A percentile compares a stretch with the other conserved stretches of the same genome.
Evolutionary conservation across 2,888 invertebrate species (phyloP).

Genomic region (Drosophila conformis): DNA sequence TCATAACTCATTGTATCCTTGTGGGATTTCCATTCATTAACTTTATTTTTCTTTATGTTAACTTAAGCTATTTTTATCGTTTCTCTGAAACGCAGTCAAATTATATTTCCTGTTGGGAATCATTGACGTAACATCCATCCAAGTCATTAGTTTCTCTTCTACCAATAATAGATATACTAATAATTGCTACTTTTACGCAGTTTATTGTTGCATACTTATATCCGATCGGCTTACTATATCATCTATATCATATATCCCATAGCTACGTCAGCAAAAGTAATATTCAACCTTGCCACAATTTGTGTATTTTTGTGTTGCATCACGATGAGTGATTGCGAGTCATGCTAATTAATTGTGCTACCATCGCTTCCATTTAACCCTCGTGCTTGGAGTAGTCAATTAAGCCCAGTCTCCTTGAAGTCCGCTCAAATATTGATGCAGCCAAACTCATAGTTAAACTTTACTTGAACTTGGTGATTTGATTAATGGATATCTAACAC

Average conservation of each 20-base stretch:
- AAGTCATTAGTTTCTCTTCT: not conserved
- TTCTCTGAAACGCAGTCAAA: not conserved
- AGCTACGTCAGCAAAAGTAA: not conserved
- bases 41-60: not conserved
- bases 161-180: not conserved
- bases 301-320: not conserved
- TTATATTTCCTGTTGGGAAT: not conserved
- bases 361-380: not conserved
- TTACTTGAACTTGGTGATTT: conserved; percentile 82
- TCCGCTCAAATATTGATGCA: conserved; percentile 6
- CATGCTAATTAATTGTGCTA: not conserved
- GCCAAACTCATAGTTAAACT: conserved; percentile 11
- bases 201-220: not conserved
- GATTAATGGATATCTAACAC: conserved; percentile 84
- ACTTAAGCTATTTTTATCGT: not conserved
- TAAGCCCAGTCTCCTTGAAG: conserved; percentile 3
- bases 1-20: not conserved
- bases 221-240: not conserved
- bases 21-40: not conserved
- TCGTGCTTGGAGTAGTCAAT: conserved; percentile 4
- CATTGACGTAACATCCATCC: not conserved
- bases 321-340: not conserved
- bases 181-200: not conserved
- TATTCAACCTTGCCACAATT: not conserved
- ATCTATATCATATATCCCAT: not conserved